Percentiles rank a stretch among this genome's conserved stretches.
Evolutionary conservation across 2,888 invertebrate genomes (phyloP).

Genomic region (Drosophila diplacantha): DNA sequence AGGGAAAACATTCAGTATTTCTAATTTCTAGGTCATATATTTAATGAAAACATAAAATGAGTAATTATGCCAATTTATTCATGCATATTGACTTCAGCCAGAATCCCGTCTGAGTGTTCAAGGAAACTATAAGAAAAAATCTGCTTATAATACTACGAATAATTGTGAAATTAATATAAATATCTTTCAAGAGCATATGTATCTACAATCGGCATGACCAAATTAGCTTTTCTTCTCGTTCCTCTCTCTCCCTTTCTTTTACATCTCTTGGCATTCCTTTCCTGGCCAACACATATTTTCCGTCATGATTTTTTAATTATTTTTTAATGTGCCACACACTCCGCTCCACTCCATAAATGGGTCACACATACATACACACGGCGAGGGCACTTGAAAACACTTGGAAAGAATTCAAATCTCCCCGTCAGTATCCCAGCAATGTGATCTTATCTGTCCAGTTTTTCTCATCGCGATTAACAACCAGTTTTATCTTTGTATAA

Average conservation of each 20-base stretch:
- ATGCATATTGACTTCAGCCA: background rate
- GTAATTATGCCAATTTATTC: no score
- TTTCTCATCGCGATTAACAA: constrained; percentile 50
- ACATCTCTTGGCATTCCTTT: constrained; percentile 54
- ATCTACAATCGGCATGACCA: background rate
- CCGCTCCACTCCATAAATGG: constrained; percentile 39
- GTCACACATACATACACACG: constrained; percentile 24
- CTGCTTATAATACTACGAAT: no score
- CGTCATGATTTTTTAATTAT: constrained; percentile 46
- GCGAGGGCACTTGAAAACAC: constrained; percentile 31
- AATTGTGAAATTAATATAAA: background rate
- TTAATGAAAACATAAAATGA: background rate
- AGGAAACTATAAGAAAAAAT: background rate
- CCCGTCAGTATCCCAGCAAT: constrained; percentile 10
- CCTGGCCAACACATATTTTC: constrained; percentile 36
- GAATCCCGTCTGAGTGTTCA: background rate
- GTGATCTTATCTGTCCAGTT: constrained; percentile 23
- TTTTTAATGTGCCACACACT: constrained; percentile 44
- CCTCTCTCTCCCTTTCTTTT: constrained; percentile 33
- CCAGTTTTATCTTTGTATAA: constrained; percentile 42
- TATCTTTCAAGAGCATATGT: background rate
- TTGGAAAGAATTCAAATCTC: constrained; percentile 38
- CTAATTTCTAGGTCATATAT: background rate
- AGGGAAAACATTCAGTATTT: background rate
- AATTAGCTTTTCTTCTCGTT: constrained; percentile 19